phyloP scores from a whole-genome alignment of 92 coral and sea anemone genomes.

The Actinostola sp. region DNA sequence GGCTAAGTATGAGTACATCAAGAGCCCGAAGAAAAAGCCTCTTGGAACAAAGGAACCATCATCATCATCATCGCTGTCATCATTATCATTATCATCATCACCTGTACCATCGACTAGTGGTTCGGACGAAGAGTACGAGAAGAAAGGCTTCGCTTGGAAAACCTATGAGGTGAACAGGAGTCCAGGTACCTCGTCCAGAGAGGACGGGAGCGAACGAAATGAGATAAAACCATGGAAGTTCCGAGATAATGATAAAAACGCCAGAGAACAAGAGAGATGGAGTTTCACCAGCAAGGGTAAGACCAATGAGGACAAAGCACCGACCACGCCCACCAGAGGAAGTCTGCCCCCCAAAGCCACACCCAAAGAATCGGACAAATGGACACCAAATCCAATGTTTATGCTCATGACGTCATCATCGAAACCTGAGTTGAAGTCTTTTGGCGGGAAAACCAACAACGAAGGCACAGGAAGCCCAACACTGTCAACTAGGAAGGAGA shows the following conservation, averaged over 20 bases:
- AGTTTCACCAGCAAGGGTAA: background rate
- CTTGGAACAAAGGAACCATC: conserved; percentile 26
- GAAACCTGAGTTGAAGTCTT: conserved; percentile 27
- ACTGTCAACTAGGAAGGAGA: conserved; percentile 6
- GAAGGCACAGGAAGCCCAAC: conserved; percentile 5
- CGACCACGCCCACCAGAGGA: conserved; percentile 13
- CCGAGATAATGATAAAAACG: conserved; percentile 6
- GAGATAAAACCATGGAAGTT: conserved; percentile 18
- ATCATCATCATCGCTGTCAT: conserved; percentile 29
- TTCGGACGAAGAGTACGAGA: conserved; percentile 32
- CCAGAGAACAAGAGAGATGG: conserved; percentile 18
- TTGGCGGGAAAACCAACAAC: conserved; percentile 6
- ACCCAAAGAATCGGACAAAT: conserved; percentile 13
- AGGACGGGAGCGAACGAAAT: background rate
- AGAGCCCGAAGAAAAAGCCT: conserved; percentile 74
- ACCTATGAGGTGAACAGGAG: conserved; percentile 1
- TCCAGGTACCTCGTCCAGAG: background rate
- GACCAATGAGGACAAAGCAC: conserved; percentile 11
- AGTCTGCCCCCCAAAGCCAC: conserved; percentile 15
- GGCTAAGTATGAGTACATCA: conserved; percentile 85
- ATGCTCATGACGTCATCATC: conserved; percentile 49
- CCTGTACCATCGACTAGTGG: conserved; percentile 31
- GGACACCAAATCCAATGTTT: conserved; percentile 37
- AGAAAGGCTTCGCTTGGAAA: conserved; percentile 7
- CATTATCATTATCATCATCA: conserved; percentile 26